phyloP scores from a whole-genome alignment of 2,797 vertebrate genomes.

The Myiotriccus ornatus region DNA sequence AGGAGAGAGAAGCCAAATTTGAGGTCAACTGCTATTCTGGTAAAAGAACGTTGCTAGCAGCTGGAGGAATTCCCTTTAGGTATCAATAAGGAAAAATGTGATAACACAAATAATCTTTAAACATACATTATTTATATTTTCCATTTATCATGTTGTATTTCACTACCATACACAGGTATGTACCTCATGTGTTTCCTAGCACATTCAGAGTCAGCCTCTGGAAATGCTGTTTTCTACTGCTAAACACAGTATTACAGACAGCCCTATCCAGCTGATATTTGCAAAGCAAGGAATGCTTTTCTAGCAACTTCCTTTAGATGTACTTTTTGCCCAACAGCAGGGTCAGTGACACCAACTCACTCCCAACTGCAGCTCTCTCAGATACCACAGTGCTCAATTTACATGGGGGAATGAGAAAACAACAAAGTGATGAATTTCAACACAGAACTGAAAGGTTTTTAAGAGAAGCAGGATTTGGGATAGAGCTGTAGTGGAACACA shows the following conservation, averaged over 20 bases:
- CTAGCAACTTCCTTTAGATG: neutral
- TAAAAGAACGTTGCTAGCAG: neutral
- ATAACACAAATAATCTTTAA: neutral
- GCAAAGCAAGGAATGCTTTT: constrained; percentile 27
- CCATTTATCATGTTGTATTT: neutral
- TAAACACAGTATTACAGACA: neutral
- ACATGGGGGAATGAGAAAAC: neutral
- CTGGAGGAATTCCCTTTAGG: neutral
- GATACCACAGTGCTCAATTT: neutral
- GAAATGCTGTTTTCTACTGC: neutral
- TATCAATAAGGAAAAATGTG: neutral
- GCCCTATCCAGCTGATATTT: neutral
- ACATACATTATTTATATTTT: neutral
- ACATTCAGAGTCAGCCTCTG: neutral
- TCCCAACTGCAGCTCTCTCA: neutral
- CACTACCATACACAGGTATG: neutral
- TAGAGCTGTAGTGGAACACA: neutral
- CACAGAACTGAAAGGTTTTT: neutral
- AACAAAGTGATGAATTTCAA: neutral
- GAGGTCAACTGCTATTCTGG: neutral
- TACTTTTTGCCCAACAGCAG: neutral
- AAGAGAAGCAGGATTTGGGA: neutral
- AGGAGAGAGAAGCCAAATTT: neutral
- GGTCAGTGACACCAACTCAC: neutral
- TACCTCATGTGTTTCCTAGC: neutral